Conservation (phyloP, 2,113 vertebrate genomes). For the Neotoma lepida region DNA sequence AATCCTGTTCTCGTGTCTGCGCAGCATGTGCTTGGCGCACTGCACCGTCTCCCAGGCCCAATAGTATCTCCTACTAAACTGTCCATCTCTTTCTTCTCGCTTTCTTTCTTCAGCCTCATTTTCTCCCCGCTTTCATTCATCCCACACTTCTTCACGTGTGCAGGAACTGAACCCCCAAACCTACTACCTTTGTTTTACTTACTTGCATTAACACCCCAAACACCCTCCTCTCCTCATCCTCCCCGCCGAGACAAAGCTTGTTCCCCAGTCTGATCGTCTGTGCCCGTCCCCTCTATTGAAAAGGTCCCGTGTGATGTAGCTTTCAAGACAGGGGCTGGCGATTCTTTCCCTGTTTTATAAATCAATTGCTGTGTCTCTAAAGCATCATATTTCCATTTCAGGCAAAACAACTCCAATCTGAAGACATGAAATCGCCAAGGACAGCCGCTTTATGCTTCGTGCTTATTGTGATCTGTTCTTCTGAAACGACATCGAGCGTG, state of each 20-base stretch:
- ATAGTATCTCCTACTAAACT: background rate
- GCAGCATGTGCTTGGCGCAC: background rate
- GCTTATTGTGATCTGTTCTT: conserved; percentile 70
- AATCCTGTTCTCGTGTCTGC: background rate
- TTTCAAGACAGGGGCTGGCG: background rate
- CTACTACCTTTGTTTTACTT: background rate
- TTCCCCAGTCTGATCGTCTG: background rate
- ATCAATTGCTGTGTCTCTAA: conserved; percentile 27
- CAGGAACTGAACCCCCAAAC: background rate
- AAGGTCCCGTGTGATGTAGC: background rate
- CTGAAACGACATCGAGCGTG: conserved; percentile 55
- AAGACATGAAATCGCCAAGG: conserved; percentile 73
- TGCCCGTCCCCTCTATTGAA: background rate
- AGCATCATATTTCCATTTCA: conserved; percentile 72
- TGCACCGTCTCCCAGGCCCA: no score
- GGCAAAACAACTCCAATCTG: conserved; percentile 56
- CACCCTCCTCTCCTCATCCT: no score
- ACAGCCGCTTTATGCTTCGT: conserved; percentile 68
- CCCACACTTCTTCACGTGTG: background rate
- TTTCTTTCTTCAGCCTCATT: background rate
- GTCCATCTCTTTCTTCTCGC: background rate
- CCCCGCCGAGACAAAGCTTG: background rate
- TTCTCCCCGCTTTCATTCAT: background rate
- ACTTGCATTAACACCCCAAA: fast-evolving
- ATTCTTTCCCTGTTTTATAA: background rate